These are phyloP conservation scores for Hanleya hanleyi DNA, from an alignment of 2,888 invertebrate species.

Conservation along the genomic window DNA sequence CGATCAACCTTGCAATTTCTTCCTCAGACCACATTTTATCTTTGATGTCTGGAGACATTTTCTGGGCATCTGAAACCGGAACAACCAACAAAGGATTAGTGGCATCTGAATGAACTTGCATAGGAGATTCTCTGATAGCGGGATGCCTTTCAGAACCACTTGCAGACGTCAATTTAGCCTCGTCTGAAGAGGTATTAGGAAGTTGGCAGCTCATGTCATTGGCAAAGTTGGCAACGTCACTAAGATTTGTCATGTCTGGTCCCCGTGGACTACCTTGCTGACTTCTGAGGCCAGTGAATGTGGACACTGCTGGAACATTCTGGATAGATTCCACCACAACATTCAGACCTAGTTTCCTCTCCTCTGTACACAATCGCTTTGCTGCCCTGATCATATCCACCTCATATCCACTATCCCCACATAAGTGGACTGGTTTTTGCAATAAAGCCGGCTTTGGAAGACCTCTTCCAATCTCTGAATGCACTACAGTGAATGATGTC, in stretches of 20 bases:
- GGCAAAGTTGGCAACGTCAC: not conserved
- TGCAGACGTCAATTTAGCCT: not conserved
- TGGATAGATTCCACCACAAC: constrained; percentile 60
- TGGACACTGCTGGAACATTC: constrained; percentile 38
- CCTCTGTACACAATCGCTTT: constrained; percentile 16
- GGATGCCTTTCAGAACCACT: not conserved
- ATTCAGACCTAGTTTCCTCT: constrained; percentile 23
- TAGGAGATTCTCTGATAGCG: not conserved
- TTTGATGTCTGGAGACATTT: not conserved
- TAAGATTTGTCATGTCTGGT: constrained; percentile 1
- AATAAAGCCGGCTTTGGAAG: not conserved
- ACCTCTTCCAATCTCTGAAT: not conserved
- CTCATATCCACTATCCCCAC: not conserved
- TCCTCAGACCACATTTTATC: not conserved
- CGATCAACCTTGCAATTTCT: not conserved
- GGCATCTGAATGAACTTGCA: not conserved
- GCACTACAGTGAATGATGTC: not conserved
- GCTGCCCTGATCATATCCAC: not conserved
- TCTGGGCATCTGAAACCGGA: not conserved
- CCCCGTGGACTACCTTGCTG: constrained; percentile 53
- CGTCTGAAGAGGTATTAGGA: not conserved
- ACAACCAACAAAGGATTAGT: not conserved
- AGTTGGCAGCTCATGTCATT: not conserved
- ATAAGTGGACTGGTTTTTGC: not conserved
- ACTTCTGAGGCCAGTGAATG: constrained; percentile 55